Evolutionary conservation across 2,113 vertebrate species (phyloP).

Genomic region (Hyperopisus bebe): DNA sequence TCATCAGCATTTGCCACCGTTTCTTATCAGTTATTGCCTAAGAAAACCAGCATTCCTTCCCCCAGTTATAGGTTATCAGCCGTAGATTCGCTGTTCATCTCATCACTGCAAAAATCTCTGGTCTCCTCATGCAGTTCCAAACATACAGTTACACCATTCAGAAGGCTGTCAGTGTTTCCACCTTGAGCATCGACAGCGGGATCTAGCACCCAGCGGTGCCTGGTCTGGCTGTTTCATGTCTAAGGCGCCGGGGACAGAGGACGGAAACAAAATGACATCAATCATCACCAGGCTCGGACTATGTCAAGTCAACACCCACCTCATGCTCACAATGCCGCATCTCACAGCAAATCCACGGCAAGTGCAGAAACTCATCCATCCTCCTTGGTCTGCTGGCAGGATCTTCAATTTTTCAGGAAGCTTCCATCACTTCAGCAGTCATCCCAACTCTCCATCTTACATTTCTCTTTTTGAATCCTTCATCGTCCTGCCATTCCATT

Average conservation of each 20-base stretch:
- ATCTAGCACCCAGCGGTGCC: neutral
- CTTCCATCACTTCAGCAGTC: neutral
- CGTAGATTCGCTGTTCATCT: neutral
- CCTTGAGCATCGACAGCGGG: neutral
- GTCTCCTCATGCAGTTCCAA: neutral
- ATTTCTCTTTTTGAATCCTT: neutral
- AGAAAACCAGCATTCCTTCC: neutral
- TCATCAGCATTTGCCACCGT: neutral
- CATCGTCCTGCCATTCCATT: neutral
- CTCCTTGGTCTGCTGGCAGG: neutral
- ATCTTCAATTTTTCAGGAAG: neutral
- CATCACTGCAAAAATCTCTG: neutral
- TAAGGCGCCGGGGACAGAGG: neutral
- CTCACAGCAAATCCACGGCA: neutral
- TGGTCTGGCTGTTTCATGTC: neutral
- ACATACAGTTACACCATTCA: neutral
- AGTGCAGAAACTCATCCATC: neutral
- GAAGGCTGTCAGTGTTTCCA: neutral
- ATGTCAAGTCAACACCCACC: no score
- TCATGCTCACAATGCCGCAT: no score
- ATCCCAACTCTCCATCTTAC: neutral
- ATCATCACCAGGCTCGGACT: neutral
- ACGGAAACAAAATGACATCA: neutral
- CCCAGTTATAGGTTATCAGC: neutral
- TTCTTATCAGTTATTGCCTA: neutral